phyloP scores from a whole-genome alignment of 2,888 invertebrate species.

The Dorcus parallelipipedus region DNA sequence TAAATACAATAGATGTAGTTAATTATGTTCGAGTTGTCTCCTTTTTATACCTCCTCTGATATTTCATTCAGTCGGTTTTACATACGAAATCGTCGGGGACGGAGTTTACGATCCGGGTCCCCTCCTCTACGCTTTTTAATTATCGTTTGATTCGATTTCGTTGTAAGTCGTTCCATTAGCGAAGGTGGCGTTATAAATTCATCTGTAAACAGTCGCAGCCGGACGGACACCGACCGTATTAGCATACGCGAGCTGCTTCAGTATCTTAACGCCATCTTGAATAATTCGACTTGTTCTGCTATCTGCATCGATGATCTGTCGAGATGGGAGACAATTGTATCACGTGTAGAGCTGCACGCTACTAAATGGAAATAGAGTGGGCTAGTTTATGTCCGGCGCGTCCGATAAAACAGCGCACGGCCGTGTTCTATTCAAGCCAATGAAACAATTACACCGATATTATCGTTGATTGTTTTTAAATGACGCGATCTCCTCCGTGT shows the following conservation, averaged over 20 bases:
- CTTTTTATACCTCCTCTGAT: too few species aligned
- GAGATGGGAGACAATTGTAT: constrained; percentile 44
- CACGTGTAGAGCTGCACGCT: constrained; percentile 42
- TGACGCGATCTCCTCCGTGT: constrained; percentile 17
- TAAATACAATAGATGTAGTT: constrained; percentile 14
- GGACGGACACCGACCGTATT: constrained; percentile 30
- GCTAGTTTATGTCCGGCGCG: constrained; percentile 35
- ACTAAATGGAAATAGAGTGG: constrained; percentile 42
- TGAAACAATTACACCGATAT: constrained; percentile 45
- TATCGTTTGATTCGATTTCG: constrained; percentile 14
- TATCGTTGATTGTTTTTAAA: constrained; percentile 42
- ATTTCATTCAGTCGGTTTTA: too few species aligned
- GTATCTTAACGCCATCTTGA: constrained; percentile 46
- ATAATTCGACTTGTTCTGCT: constrained; percentile 44
- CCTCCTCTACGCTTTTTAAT: constrained; percentile 8
- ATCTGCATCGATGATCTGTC: constrained; percentile 45
- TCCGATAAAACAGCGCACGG: constrained; percentile 36
- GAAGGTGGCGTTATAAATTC: constrained; percentile 18
- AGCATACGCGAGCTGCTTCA: constrained; percentile 34
- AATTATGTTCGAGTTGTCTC: not conserved
- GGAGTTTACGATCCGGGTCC: not conserved
- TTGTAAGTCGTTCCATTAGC: constrained; percentile 11
- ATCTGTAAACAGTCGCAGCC: constrained; percentile 13
- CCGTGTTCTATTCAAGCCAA: constrained; percentile 40
- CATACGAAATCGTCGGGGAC: too few species aligned